Conservation (phyloP, 2,888 invertebrate species). For the Notodromas monacha region DNA sequence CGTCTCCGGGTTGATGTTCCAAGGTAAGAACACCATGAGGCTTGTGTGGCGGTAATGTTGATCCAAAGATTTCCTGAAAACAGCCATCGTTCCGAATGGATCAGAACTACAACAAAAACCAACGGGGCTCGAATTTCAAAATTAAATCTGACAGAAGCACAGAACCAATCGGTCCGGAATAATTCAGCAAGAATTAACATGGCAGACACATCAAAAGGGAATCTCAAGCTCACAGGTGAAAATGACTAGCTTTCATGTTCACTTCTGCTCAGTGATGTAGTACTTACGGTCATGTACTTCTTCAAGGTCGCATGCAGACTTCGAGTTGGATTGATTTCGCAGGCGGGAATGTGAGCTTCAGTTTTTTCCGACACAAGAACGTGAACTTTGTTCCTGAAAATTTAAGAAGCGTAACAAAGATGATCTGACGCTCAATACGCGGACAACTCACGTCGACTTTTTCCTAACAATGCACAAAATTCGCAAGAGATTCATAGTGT, state of each 20-base stretch:
- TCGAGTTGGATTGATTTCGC: constrained; percentile 53
- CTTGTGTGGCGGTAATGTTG: constrained; percentile 46
- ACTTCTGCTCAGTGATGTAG: too few relatives aligned
- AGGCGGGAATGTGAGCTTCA: constrained; percentile 46
- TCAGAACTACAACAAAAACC: background rate
- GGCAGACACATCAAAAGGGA: background rate
- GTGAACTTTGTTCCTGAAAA: constrained; percentile 33
- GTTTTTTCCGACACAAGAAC: constrained; percentile 56
- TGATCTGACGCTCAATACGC: constrained; percentile 6
- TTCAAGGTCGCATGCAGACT: constrained; percentile 55
- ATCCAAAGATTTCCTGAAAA: constrained; percentile 29
- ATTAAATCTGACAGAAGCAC: too few relatives aligned
- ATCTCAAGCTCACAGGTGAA: too few relatives aligned
- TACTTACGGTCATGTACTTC: constrained; percentile 42
- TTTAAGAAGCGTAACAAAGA: constrained; percentile 1
- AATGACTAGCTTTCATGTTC: background rate
- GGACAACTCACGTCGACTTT: constrained; percentile 26
- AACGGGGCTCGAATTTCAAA: background rate
- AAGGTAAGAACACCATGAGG: constrained; percentile 41
- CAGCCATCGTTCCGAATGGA: background rate
- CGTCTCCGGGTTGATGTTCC: constrained; percentile 19
- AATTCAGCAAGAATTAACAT: too few relatives aligned
- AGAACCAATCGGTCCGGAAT: too few relatives aligned
- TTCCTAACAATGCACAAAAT: constrained; percentile 45
- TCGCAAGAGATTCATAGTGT: constrained; percentile 37